Base-by-base conservation (phyloP, 92 coral and sea anemone genomes). In the Actinernus sp. region DNA sequence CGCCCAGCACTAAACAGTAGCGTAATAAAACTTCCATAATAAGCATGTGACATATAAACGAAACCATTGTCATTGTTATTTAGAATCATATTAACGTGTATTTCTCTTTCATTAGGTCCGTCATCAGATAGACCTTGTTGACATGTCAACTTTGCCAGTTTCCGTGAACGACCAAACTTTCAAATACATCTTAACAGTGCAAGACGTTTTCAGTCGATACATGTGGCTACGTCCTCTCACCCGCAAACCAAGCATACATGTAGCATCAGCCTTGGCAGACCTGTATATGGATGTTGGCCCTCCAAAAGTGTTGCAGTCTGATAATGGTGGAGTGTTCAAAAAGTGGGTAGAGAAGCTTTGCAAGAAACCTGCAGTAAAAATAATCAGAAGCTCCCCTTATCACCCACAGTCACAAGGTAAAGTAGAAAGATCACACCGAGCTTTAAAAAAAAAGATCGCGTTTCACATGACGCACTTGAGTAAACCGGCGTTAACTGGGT, bases 331-430 rank as follows among this genome's bases (percentile, higher is more conserved):
- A 26, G 82, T 50, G 33, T 73, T 61, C 26, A 73, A 73, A 73
- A 23, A 53, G 28, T 31, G 45, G 18, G 59, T 65, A 20, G 25
- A 40, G 20, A 23, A 9, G 41, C 25, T 76, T 13, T 76, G 74
- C 66, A 37, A 55, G 18, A n/a, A 34, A 10, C 55, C 54, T 6
- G 34, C 47, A 14, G 39, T 64, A 30, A 75, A 75, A 19, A 63
- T 64, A 20, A 65, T 75, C 28, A 13, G 70, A 34, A 63, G 63
- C 26, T 25, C 38, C 4, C 78, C 78, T 2, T 78, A 68, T 64
- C 78, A 78, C 61, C 71, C 71, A n/a, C 71, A 58, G 55, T 78
- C 85, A 30, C 71, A 78, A 40, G 85, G 78, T 22, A 78, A 78
- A 49, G 71, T 68, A 4, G 78, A 78, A 58, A 68, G 71, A 50